Conservation (phyloP, 2,113 vertebrate genomes). For the Peromyscus californicus region DNA sequence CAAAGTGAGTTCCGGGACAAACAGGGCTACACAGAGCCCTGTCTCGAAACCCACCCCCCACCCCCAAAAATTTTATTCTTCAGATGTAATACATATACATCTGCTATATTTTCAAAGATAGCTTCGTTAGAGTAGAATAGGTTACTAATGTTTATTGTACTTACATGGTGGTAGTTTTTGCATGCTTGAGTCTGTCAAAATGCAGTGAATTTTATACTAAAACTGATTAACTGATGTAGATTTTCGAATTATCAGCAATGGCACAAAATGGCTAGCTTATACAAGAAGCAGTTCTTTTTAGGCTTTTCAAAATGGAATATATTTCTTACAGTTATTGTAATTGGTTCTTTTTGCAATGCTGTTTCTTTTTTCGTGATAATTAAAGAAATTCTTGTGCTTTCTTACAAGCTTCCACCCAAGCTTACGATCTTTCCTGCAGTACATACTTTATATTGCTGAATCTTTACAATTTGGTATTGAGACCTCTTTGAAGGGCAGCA, state of each 20-base stretch:
- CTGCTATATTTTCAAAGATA: slow-evolving; percentile 40
- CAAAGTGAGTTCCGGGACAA: neutral
- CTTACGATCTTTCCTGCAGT: slow-evolving; percentile 28
- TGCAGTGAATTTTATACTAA: slow-evolving; percentile 46
- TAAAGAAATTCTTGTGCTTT: neutral
- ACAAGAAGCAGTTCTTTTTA: slow-evolving; percentile 22
- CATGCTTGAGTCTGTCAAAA: slow-evolving; percentile 31
- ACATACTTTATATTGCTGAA: slow-evolving; percentile 6
- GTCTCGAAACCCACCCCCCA: neutral
- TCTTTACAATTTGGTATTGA: slow-evolving; percentile 37
- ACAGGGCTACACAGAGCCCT: neutral
- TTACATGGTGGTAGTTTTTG: slow-evolving; percentile 42
- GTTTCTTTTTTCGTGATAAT: slow-evolving; percentile 39
- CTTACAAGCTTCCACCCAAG: slow-evolving; percentile 27
- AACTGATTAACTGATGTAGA: slow-evolving; percentile 10
- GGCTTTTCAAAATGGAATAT: slow-evolving; percentile 50
- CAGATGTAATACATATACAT: neutral
- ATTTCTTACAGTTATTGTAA: slow-evolving; percentile 23
- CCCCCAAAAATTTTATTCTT: neutral
- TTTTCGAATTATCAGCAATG: neutral
- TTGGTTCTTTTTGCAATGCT: slow-evolving; percentile 57
- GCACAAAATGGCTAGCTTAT: slow-evolving; percentile 22
- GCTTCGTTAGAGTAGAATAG: slow-evolving; percentile 29
- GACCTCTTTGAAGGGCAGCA: slow-evolving; percentile 20
- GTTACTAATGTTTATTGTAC: neutral